These are phyloP conservation scores for Condylura cristata DNA, from an alignment of 2,113 vertebrate species.

Conservation along the genomic window DNA sequence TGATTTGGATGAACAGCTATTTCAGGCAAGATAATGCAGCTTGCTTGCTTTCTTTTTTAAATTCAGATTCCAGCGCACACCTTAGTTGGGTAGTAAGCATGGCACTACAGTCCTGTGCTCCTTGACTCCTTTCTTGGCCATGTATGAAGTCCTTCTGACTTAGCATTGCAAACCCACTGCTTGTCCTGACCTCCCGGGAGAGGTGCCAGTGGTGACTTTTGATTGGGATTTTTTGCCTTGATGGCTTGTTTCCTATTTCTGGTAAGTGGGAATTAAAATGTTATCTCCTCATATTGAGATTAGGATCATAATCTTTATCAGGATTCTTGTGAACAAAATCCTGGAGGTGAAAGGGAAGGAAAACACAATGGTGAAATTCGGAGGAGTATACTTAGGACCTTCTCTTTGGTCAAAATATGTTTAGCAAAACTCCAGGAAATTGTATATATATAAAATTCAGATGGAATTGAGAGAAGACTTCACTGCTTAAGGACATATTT, in stretches of 20 bases:
- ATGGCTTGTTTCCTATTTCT: constrained; percentile 12
- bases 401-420: background rate
- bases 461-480: background rate
- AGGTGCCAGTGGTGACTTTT: background rate
- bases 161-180: background rate
- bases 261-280: background rate
- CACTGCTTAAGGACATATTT: constrained; percentile 10
- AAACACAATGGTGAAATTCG: background rate
- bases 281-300: background rate
- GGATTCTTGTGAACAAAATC: constrained; percentile 32
- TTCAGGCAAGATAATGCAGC: background rate
- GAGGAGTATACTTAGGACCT: background rate
- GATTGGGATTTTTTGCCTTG: background rate
- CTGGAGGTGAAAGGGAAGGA: constrained; percentile 38
- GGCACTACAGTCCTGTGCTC: background rate
- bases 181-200: background rate
- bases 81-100: background rate
- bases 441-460: background rate
- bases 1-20: background rate
- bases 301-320: constrained; percentile 40
- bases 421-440: background rate
- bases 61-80: background rate
- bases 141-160: background rate
- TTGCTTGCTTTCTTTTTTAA: background rate
- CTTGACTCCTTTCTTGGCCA: background rate